Percentiles rank a stretch among this genome's conserved stretches.
phyloP scores from a whole-genome alignment of 2,113 vertebrate species.

The Otis tarda region DNA sequence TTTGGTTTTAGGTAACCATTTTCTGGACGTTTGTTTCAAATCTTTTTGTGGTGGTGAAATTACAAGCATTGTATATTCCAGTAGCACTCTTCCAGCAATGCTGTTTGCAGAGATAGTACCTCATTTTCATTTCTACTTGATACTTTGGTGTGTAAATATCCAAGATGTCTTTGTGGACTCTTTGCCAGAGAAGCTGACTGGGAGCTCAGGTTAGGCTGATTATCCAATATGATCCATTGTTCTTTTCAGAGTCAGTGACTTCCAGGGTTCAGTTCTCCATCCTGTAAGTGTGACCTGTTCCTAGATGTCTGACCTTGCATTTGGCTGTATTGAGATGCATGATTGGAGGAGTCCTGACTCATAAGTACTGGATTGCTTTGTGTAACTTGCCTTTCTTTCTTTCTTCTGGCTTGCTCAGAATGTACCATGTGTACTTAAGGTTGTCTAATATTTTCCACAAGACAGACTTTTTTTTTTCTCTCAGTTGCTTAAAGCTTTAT shows the following conservation, averaged over 20 bases:
- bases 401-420: neutral
- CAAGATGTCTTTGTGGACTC: neutral
- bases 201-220: neutral
- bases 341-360: neutral
- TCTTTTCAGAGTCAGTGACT: conserved; percentile 44
- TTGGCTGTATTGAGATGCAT: conserved; percentile 20
- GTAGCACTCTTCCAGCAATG: neutral
- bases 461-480: neutral
- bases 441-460: neutral
- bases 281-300: conserved; percentile 10
- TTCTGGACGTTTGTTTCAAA: neutral
- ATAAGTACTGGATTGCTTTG: neutral
- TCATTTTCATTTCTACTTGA: neutral
- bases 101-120: neutral
- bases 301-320: conserved; percentile 13
- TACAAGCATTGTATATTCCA: neutral
- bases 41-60: neutral
- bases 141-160: neutral
- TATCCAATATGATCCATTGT: conserved; percentile 2
- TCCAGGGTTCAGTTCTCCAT: conserved; percentile 32
- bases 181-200: neutral
- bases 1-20: neutral
- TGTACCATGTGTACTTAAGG: neutral
- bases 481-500: neutral
- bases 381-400: neutral